Evolutionary conservation across 2,888 invertebrate species (phyloP).

Genomic region (Pseudococcus viburni): DNA sequence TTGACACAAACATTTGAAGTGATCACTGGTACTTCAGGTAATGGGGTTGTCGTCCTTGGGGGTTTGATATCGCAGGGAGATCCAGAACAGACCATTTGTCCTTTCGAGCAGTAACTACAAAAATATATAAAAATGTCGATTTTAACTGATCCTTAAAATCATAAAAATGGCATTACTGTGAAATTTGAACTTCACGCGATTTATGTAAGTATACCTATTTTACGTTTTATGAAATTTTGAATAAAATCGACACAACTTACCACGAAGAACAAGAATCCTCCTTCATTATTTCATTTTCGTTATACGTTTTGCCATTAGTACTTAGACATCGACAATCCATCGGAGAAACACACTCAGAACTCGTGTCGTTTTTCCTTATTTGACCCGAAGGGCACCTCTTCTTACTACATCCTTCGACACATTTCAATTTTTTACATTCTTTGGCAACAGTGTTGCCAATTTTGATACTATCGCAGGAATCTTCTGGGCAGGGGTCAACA

Average conservation of each 20-base stretch:
- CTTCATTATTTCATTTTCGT: conserved; percentile 84
- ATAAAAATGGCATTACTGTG: too few species aligned
- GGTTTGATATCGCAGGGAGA: conserved; percentile 75
- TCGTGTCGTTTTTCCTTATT: conserved; percentile 81
- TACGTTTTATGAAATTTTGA: too few species aligned
- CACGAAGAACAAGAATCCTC: conserved; percentile 87
- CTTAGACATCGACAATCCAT: conserved; percentile 82
- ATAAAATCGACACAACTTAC: conserved; percentile 70
- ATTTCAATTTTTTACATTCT: conserved; percentile 71
- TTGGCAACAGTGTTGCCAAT: conserved; percentile 72
- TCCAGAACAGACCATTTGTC: conserved; percentile 80
- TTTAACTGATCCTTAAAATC: too few species aligned
- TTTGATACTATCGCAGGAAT: conserved; percentile 85
- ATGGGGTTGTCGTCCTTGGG: conserved; percentile 68
- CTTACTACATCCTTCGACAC: conserved; percentile 86
- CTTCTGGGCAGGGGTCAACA: conserved; percentile 84
- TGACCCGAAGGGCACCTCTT: conserved; percentile 82
- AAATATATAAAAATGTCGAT: neutral
- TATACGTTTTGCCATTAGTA: conserved; percentile 77
- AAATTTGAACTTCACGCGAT: too few species aligned
- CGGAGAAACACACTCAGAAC: conserved; percentile 82
- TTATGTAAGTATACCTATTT: too few species aligned
- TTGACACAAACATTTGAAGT: conserved; percentile 53
- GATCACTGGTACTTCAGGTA: conserved; percentile 68
- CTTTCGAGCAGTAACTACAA: conserved; percentile 77